These are phyloP conservation scores for Alviniconcha strummeri DNA, from an alignment of 2,888 invertebrate species.

Conservation along the genomic window DNA sequence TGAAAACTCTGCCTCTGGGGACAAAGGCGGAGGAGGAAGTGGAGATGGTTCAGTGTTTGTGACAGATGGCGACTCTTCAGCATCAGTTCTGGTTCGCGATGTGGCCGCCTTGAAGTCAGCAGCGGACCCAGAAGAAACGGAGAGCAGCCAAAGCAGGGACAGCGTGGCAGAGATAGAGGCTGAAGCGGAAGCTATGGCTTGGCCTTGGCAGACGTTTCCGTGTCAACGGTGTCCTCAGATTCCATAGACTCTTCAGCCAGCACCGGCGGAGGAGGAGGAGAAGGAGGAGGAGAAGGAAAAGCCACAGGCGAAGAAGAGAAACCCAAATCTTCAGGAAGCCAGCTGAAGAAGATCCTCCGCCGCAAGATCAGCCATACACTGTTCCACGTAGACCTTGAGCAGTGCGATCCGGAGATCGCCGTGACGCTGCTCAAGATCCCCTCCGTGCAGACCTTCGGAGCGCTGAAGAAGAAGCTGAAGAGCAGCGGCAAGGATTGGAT, in stretches of 20 bases:
- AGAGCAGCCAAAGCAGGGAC: neutral
- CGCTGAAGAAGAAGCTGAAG: slow-evolving; percentile 52
- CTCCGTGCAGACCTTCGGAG: slow-evolving; percentile 25
- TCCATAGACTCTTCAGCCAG: slow-evolving; percentile 17
- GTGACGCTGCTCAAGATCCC: slow-evolving; percentile 30
- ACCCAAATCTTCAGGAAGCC: slow-evolving; percentile 3
- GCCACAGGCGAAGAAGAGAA: slow-evolving; percentile 32
- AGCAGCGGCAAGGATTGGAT: slow-evolving; percentile 63
- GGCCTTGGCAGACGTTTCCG: slow-evolving; percentile 13
- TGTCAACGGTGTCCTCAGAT: slow-evolving; percentile 14
- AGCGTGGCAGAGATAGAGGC: slow-evolving; percentile 18
- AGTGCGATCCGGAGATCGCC: slow-evolving; percentile 63
- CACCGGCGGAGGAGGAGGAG: neutral
- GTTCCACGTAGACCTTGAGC: slow-evolving; percentile 56
- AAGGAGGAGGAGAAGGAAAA: slow-evolving; percentile 3
- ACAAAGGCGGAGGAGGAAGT: no score
- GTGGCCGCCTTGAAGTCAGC: neutral
- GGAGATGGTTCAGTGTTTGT: no score
- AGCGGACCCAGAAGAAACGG: neutral
- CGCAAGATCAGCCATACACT: slow-evolving; percentile 52
- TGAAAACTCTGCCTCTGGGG: neutral
- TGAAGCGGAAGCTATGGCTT: slow-evolving; percentile 1
- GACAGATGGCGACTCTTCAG: neutral
- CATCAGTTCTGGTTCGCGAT: neutral
- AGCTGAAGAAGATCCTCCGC: slow-evolving; percentile 43